These are phyloP conservation scores for Nemotelus pantherinus DNA, from an alignment of 2,888 invertebrate genomes.

Conservation along the genomic window DNA sequence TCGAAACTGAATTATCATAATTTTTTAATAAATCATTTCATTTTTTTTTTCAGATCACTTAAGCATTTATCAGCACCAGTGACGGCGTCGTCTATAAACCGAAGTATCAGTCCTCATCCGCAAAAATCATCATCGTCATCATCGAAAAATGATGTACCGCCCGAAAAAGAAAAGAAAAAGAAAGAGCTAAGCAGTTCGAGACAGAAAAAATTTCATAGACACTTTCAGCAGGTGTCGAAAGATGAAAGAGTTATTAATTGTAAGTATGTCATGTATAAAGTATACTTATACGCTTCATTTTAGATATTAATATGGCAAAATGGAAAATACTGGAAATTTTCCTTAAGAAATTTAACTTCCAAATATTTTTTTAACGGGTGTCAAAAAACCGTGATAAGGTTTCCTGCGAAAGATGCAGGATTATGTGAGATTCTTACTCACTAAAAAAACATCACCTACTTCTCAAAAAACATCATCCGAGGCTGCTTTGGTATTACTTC, in stretches of 20 bases:
- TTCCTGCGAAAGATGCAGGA: too few relatives aligned
- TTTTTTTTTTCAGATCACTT: conserved; percentile 54
- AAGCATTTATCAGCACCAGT: conserved; percentile 55
- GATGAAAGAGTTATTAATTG: conserved; percentile 88
- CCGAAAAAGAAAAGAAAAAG: conserved; percentile 61
- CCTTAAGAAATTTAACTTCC: too few relatives aligned
- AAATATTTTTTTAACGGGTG: too few relatives aligned
- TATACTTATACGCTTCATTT: background rate
- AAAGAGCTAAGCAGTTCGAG: conserved; percentile 67
- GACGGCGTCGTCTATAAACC: conserved; percentile 55
- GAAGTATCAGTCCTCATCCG: conserved; percentile 58
- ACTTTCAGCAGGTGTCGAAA: conserved; percentile 84
- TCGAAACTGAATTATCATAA: too few relatives aligned
- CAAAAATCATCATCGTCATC: conserved; percentile 54
- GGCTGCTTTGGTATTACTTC: too few relatives aligned
- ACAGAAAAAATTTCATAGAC: conserved; percentile 89
- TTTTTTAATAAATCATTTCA: conserved; percentile 4
- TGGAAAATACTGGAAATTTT: too few relatives aligned
- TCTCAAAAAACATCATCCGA: too few relatives aligned
- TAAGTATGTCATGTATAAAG: conserved; percentile 65
- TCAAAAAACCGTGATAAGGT: too few relatives aligned
- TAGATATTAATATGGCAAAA: too few relatives aligned
- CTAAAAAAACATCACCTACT: too few relatives aligned
- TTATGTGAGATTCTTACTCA: too few relatives aligned
- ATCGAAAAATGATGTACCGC: conserved; percentile 55